Conservation (phyloP, 1,140 invertebrate genomes). For the Drosophila ambigua region DNA sequence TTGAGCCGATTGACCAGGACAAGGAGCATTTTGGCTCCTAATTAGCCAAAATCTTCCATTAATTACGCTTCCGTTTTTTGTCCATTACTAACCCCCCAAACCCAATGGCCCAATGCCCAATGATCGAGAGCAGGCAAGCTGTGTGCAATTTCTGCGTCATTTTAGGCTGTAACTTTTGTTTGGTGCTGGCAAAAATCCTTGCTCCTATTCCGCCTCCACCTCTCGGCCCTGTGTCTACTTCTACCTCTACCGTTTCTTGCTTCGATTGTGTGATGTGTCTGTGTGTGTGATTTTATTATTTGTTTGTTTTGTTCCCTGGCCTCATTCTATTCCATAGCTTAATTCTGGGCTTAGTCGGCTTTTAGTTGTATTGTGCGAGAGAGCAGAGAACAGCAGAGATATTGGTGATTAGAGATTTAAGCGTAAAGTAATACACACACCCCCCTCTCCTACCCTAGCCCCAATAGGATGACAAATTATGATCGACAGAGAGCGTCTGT, state of each 20-base stretch:
- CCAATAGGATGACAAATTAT: constrained; percentile 12
- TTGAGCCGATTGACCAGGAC: constrained; percentile 92
- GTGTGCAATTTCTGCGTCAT: too few species aligned
- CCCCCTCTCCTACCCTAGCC: too few species aligned
- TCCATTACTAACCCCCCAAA: too few species aligned
- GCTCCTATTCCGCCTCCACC: not conserved
- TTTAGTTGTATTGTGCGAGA: constrained; percentile 20
- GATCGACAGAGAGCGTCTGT: constrained; percentile 12
- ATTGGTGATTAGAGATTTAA: constrained; percentile 63
- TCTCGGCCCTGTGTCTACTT: not conserved
- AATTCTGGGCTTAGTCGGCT: constrained; percentile 27
- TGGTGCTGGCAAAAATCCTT: too few species aligned
- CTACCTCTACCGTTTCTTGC: constrained; percentile 7
- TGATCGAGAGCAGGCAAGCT: constrained; percentile 1
- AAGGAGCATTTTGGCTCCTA: constrained; percentile 97
- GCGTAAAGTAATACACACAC: constrained; percentile 26
- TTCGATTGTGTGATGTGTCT: constrained; percentile 1
- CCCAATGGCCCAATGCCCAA: not conserved
- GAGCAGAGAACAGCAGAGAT: not conserved
- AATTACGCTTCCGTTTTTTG: not conserved
- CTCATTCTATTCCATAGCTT: constrained; percentile 29
- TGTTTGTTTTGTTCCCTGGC: constrained; percentile 24
- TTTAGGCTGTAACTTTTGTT: too few species aligned
- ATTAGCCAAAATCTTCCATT: not conserved
- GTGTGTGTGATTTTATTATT: constrained; percentile 1